phyloP scores from a whole-genome alignment of 2,113 vertebrate genomes.

The Pantherophis guttatus region DNA sequence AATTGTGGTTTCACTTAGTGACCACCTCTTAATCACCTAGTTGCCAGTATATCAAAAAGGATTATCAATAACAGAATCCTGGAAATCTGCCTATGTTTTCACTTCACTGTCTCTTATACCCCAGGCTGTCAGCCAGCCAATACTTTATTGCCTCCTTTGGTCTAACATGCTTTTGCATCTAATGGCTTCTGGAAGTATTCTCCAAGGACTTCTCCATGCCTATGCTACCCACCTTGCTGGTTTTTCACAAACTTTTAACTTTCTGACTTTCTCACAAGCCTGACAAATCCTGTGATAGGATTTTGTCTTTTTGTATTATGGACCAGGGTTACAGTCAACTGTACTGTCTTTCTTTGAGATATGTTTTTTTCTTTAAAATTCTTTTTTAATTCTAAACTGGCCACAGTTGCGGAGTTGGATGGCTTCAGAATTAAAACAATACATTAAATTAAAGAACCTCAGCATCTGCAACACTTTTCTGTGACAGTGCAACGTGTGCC shows the following conservation, averaged over 20 bases:
- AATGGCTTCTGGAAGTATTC: background rate
- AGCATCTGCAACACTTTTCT: background rate
- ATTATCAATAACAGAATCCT: background rate
- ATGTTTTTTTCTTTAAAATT: background rate
- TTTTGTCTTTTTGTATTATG: background rate
- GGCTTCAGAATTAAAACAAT: background rate
- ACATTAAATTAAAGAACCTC: background rate
- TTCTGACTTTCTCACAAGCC: background rate
- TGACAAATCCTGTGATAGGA: background rate
- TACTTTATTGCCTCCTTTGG: background rate
- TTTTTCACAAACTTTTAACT: background rate
- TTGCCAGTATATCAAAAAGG: background rate
- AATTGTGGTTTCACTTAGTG: background rate
- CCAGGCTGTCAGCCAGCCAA: background rate
- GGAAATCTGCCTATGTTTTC: background rate
- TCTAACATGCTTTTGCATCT: background rate
- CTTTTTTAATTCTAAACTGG: background rate
- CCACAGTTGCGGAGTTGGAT: background rate
- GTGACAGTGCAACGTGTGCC: background rate
- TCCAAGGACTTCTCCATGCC: background rate
- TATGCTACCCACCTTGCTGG: background rate
- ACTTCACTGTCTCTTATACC: background rate
- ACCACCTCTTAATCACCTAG: background rate
- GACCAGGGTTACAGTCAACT: background rate
- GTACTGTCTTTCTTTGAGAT: background rate